These are phyloP conservation scores for Druon quercuslanigerum DNA, from an alignment of 1,140 invertebrate species.

Conservation along the genomic window DNA sequence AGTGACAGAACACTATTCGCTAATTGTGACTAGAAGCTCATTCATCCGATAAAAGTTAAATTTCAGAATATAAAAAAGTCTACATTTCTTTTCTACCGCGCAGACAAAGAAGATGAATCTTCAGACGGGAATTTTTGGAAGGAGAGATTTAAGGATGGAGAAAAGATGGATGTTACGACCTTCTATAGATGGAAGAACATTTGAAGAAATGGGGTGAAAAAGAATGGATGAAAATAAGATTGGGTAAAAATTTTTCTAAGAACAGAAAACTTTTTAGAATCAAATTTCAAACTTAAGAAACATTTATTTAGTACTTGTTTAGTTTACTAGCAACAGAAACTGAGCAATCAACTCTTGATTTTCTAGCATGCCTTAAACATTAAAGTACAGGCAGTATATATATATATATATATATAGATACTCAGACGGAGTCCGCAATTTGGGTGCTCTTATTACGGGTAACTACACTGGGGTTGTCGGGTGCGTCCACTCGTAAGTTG, in stretches of 20 bases:
- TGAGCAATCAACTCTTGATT: conserved; percentile 3
- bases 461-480: conserved; percentile 14
- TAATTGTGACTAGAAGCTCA: no score
- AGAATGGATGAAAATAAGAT: not conserved
- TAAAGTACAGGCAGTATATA: not conserved
- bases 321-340: conserved; percentile 15
- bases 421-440: not conserved
- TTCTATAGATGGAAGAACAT: not conserved
- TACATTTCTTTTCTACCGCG: no score
- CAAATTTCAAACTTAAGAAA: not conserved
- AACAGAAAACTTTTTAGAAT: no score
- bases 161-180: no score
- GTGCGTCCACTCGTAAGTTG: conserved; percentile 17
- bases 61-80: no score
- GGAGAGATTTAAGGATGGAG: no score
- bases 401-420: not conserved
- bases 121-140: conserved; percentile 5
- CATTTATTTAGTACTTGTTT: not conserved
- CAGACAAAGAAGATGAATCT: conserved; percentile 29
- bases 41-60: no score
- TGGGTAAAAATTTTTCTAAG: no score
- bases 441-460: conserved; percentile 28
- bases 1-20: no score
- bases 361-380: not conserved
- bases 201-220: not conserved